A percentile compares a stretch with the other conserved stretches of the same genome.
These are phyloP conservation scores for Spheniscus humboldti DNA, from an alignment of 2,797 vertebrate species.

Conservation along the genomic window DNA sequence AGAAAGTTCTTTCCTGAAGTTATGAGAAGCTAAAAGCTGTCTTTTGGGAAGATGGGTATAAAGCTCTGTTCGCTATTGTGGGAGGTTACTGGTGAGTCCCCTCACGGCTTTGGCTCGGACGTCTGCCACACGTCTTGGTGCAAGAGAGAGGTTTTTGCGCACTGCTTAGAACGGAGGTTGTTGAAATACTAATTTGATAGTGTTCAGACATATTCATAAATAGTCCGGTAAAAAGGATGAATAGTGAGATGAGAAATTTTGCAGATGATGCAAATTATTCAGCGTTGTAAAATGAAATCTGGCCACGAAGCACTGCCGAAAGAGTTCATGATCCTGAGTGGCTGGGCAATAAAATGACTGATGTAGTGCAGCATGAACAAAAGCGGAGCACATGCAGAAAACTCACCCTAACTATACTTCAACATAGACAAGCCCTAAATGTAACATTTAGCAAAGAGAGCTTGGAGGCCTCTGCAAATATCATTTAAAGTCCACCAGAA, in stretches of 20 bases:
- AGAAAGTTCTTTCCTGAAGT: not conserved
- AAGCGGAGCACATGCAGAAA: not conserved
- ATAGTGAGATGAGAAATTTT: not conserved
- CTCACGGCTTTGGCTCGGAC: not conserved
- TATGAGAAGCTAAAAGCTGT: not conserved
- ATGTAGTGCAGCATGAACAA: not conserved
- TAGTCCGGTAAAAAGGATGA: not conserved
- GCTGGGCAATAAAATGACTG: not conserved
- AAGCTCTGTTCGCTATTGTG: not conserved
- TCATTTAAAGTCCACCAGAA: not conserved
- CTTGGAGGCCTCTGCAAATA: not conserved
- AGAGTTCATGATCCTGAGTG: not conserved
- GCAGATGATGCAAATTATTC: not conserved
- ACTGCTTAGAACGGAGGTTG: not conserved
- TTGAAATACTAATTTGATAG: not conserved
- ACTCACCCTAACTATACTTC: not conserved
- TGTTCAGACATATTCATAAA: not conserved
- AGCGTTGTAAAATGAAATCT: not conserved
- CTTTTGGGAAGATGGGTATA: not conserved
- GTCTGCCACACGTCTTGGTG: not conserved
- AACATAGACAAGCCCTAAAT: not conserved
- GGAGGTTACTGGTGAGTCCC: not conserved
- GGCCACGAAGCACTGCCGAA: not conserved
- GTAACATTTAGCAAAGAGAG: not conserved
- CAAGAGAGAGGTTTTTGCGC: not conserved